Evolutionary conservation across 2,113 vertebrate species (phyloP), one percentile per base, ranked within the genome.

Genomic region (Alosa alosa): DNA sequence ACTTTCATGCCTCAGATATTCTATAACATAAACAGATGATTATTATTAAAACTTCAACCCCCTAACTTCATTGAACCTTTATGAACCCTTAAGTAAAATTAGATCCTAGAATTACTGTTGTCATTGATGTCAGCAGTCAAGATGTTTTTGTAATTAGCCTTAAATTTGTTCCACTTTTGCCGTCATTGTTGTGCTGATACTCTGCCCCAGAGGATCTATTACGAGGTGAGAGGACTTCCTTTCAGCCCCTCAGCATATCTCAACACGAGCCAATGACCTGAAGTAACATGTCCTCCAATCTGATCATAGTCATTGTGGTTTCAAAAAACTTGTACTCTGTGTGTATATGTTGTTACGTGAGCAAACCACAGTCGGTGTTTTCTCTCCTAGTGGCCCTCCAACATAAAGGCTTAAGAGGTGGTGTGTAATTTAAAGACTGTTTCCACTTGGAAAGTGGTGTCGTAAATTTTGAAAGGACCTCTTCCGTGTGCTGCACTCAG

Each of bases 381-480:
- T 4, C 20, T 22, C 3, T 22, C 55, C 18, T 18, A 60, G 55
- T 60, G 55, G 55, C 55, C 55, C 55, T 60, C 55, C 4, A 22
- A 60, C 55, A 22, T 20, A 60, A 20, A 20, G 18, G 55, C 55
- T 60, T 60, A 22, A 60, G 20, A 60, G 11, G 36, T 13, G 72
- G 39, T 39, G 72, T 78, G 72, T 78, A 78, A 39, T 78, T 13
- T 39, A 78, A 78, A 78, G 72, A 15, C 72, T 31, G 72, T 78
- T 78, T 78, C 72, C 39, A 78, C 36, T 78, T 31, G 31, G 31
- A 31, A 78, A 78, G 72, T 78, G 31, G 72, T n/a, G 36, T 36
- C 13, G 72, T 78, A 78, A 15, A 78, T 78, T 78, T 78, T 78
- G 3, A 78, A 41, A 75, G 68, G 31, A 10, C 10, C 31, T 2